Base-by-base conservation (phyloP, 2,888 invertebrate species). In the Trichogramma dendrolimi region DNA sequence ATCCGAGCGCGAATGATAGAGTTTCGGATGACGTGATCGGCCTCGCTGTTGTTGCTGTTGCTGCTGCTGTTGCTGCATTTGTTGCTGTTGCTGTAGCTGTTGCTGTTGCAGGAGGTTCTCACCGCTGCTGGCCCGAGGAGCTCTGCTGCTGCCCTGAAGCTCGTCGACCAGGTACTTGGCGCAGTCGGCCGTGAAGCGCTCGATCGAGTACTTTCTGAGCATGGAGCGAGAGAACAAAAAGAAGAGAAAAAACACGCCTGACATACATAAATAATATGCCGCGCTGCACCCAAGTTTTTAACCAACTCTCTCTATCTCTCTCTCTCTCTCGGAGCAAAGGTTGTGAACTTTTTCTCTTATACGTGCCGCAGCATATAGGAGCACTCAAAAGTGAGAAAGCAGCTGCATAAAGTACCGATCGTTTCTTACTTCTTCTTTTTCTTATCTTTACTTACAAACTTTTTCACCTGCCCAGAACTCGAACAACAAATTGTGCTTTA, bases 1-100 rank as follows among this genome's bases (percentile, higher is more conserved):
- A 61, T 79, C 79, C 5, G 78, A 78, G 51, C 75, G 72, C 6
- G 78, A 78, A 63, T 78, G 77, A 64, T 75, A 72, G 4, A 79
- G 72, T 48, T 75, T 78, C n/a, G 74, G 71, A 42, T 72, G 74
- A 14, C 75, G 70, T 5, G 72, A 71, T 38, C 72, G 71, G 41
- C 27, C 27, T 27, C 27, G 27, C 27, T 27, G 27, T 56, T 72
- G 68, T n/a, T 76, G 68, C 61, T 73, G 73, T 60, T 75, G 73
- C 60, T 77, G 77, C 62, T 77, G 77, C 6, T 76, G 77, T 57
- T 73, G 71, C 4, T 76, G n/a, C n/a, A n/a, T n/a, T n/a, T n/a
- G 77, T 61, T 77, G 76, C 64, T 75, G 71, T 4, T 77, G 71
- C 48, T 73, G 76, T 14, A 73, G 70, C 39, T 71, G 72, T 44